Evolutionary conservation across 1,140 invertebrate genomes (phyloP).

Genomic region (Apis florea): DNA sequence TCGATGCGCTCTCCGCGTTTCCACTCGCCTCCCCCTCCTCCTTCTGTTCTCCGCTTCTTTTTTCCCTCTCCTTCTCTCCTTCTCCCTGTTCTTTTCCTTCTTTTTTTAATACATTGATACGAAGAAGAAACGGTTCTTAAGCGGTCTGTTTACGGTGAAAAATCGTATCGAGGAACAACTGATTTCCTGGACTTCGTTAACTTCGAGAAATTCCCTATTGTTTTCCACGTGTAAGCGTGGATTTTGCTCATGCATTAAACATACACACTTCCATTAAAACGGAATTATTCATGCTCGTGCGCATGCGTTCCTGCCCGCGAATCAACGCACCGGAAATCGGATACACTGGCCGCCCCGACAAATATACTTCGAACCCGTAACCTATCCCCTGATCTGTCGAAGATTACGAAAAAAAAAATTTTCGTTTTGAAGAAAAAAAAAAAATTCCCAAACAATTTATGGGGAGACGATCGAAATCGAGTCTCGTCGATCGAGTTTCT

Average conservation of each 20-base stretch:
- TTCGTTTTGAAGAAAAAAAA: too few species aligned
- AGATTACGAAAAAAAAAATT: too few species aligned
- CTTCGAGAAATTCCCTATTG: conserved; percentile 14
- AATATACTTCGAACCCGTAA: neutral
- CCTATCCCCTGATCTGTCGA: too few species aligned
- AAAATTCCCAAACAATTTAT: too few species aligned
- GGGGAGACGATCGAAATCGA: too few species aligned
- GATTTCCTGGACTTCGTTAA: conserved; percentile 26
- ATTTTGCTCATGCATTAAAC: conserved; percentile 27
- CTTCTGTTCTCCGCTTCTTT: neutral
- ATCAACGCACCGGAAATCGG: neutral
- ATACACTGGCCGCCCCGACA: too few species aligned
- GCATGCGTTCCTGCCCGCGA: neutral
- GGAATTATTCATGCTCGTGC: conserved; percentile 28
- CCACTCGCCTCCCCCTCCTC: neutral
- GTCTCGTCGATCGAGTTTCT: neutral
- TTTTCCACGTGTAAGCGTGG: neutral
- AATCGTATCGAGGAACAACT: conserved; percentile 13
- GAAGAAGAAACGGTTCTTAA: conserved; percentile 4
- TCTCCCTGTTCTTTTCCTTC: neutral
- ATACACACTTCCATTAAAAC: neutral
- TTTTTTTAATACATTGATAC: neutral
- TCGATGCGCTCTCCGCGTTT: neutral
- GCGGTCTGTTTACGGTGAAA: conserved; percentile 18
- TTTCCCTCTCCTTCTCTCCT: too few species aligned